Percentiles rank a stretch among this genome's conserved stretches.
Evolutionary conservation across 2,797 vertebrate genomes (phyloP).

Genomic region (Craterocephalus amniculus): DNA sequence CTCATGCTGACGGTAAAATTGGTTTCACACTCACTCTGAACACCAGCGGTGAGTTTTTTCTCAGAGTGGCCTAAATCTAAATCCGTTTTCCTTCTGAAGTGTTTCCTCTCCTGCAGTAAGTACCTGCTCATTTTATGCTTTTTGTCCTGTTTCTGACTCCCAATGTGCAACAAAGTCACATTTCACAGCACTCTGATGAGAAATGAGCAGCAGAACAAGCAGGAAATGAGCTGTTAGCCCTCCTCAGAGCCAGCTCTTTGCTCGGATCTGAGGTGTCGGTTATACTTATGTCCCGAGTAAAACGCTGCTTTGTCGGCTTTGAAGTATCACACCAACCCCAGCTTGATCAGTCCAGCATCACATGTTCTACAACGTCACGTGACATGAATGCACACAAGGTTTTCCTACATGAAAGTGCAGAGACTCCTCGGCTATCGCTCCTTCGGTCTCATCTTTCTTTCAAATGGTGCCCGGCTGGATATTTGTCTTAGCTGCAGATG

Average conservation of each 20-base stretch:
- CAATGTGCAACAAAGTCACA: neutral
- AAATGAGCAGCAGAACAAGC: constrained; percentile 7
- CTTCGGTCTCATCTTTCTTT: constrained; percentile 40
- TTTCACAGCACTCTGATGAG: neutral
- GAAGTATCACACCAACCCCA: constrained; percentile 35
- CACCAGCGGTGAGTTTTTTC: neutral
- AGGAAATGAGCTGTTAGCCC: neutral
- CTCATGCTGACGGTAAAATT: constrained; percentile 4
- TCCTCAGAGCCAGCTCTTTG: constrained; percentile 28
- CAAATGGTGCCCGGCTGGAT: constrained; percentile 44
- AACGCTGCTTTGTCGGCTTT: constrained; percentile 37
- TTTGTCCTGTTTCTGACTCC: constrained; percentile 1
- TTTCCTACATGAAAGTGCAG: constrained; percentile 27
- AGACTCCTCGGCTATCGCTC: constrained; percentile 12
- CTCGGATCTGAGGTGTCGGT: constrained; percentile 27
- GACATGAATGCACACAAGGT: constrained; percentile 38
- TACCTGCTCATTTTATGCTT: neutral
- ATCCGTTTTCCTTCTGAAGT: neutral
- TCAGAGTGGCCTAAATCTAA: neutral
- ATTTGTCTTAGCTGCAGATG: constrained; percentile 53
- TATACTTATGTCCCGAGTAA: constrained; percentile 18
- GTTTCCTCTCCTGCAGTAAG: neutral
- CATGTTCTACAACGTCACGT: neutral
- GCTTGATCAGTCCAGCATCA: neutral
- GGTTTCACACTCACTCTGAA: neutral